Conservation (phyloP, 2,797 vertebrate genomes). For the Peromyscus melanophrys region DNA sequence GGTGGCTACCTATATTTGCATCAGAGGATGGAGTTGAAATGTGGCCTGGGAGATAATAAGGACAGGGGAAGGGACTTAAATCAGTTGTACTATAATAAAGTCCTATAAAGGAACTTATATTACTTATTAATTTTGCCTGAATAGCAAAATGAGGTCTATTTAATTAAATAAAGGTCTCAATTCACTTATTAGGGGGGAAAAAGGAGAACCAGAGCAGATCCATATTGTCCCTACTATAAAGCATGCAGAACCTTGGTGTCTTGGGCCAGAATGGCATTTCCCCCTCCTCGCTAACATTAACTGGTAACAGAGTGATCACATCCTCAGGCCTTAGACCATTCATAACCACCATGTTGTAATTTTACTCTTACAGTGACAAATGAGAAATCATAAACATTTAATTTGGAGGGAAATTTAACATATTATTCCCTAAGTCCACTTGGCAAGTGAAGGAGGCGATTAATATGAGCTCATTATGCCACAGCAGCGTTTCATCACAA, state of each 20-base stretch:
- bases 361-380: constrained; percentile 50
- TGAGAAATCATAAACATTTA: constrained; percentile 71
- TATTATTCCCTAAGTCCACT: constrained; percentile 67
- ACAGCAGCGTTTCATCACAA: not conserved
- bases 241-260: not conserved
- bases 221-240: not conserved
- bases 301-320: not conserved
- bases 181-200: not conserved
- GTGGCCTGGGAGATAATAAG: constrained; percentile 3
- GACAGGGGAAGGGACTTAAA: constrained; percentile 15
- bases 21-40: constrained; percentile 7
- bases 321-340: not conserved
- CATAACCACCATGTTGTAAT: not conserved
- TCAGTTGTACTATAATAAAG: not conserved
- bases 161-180: constrained; percentile 69
- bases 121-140: constrained; percentile 67
- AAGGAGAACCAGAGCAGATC: not conserved
- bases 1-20: not conserved
- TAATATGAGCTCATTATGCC: constrained; percentile 51
- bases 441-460: constrained; percentile 53
- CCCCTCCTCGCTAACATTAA: not conserved
- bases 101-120: not conserved
- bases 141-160: constrained; percentile 66
- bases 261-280: not conserved
- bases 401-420: constrained; percentile 64